Conservation (phyloP, 2,888 invertebrate species). For the Zelleria hepariella region DNA sequence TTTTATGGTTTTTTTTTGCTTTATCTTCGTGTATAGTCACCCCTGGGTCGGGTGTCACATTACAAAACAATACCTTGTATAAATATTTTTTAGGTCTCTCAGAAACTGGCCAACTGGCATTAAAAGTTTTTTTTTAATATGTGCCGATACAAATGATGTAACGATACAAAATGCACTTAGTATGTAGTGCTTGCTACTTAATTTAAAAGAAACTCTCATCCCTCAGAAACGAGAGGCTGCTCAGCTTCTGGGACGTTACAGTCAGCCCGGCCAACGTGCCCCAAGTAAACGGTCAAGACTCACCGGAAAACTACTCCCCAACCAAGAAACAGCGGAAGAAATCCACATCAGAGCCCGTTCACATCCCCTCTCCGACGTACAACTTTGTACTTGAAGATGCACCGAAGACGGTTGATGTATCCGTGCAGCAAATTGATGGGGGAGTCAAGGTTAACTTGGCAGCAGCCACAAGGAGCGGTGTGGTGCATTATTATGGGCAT, state of each 20-base stretch:
- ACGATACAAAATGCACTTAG: too few relatives aligned
- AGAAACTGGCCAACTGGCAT: too few relatives aligned
- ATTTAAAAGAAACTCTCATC: conserved; percentile 10
- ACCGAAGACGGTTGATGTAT: conserved; percentile 61
- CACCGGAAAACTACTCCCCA: too few relatives aligned
- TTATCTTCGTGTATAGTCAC: too few relatives aligned
- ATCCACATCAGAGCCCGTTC: conserved; percentile 22
- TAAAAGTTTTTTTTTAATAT: too few relatives aligned
- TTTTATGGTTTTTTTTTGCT: too few relatives aligned
- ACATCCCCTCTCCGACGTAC: conserved; percentile 42
- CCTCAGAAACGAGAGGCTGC: conserved; percentile 54
- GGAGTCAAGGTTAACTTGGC: conserved; percentile 62
- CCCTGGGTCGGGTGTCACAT: too few relatives aligned
- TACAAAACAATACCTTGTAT: too few relatives aligned
- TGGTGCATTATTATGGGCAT: conserved; percentile 83
- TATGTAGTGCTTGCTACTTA: too few relatives aligned
- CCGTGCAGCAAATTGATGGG: conserved; percentile 59
- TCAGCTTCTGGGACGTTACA: conserved; percentile 62
- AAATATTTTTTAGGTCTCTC: too few relatives aligned
- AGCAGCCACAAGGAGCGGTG: conserved; percentile 81
- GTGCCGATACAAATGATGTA: too few relatives aligned
- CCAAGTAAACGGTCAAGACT: conserved; percentile 41
- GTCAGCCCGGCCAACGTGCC: conserved; percentile 37
- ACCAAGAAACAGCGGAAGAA: conserved; percentile 47
- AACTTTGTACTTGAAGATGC: conserved; percentile 80